Base-by-base conservation (phyloP, 1,140 invertebrate genomes). In the Ectropis grisescens region DNA sequence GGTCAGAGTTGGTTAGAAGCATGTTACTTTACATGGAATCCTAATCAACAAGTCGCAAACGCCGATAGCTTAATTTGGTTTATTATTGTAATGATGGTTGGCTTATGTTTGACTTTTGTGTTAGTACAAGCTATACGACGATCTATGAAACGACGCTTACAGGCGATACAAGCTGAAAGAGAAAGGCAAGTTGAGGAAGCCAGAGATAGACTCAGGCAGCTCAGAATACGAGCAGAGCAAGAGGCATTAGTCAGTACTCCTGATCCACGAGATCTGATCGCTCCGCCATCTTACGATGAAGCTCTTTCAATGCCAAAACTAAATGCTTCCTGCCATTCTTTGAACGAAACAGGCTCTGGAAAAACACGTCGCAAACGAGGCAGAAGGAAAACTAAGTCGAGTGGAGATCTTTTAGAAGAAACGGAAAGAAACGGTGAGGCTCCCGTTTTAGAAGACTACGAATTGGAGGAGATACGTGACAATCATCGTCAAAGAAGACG, bases 201-300 rank as follows among this genome's bases (percentile, higher is more conserved):
- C 2, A 71, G 80, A 51, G 70, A 82, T 27, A 58, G 85, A 44
- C 54, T 85, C 1, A 71, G 85, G 42, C 66, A 87, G 50, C 60
- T 84, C 30, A 67, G 84, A 36, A 83, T 87, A 28, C 60, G 82
- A 9, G 57, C 84, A 26, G 84, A 87, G 52, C 86, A 87, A 41
- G 85, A 87, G 59, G 79, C 74, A 15, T 54, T 84, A 41, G 62
- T 84, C 56, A 88, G 84, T 56, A 71, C 88, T 43, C 62, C 87
- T 52, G 82, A 88, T 83, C 79, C 84, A 60, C 65, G 88, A 36
- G 90, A 91, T 72, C 67, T 89, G 9, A 82, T 88, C 19, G 78
- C 83, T 4, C 86, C 89, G 33, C 90, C 90, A 1, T 87, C 85
- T n/a, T 91, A 92, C 51, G 87, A 87, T 42, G 90, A 91, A 70